A percentile compares a stretch with the other conserved stretches of the same genome.
phyloP scores from a whole-genome alignment of 2,113 vertebrate genomes.

The Blennius ocellaris region DNA sequence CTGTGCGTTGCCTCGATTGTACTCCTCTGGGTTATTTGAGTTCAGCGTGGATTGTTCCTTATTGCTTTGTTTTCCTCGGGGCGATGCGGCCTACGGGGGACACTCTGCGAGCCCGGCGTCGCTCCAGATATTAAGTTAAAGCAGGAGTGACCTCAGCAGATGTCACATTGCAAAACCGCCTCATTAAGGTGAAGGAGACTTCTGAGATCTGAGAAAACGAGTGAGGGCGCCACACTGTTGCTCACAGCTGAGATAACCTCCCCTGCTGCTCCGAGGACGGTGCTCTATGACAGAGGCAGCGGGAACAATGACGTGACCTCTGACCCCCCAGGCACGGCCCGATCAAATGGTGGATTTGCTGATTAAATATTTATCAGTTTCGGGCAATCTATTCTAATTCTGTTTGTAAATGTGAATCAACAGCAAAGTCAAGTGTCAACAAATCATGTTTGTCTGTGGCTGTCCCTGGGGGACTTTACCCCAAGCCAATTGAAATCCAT shows the following conservation, averaged over 20 bases:
- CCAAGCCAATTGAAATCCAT: too few species aligned
- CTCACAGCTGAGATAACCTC: slow-evolving; percentile 80
- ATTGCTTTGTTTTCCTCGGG: slow-evolving; percentile 46
- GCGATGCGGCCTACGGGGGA: slow-evolving; percentile 64
- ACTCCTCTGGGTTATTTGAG: slow-evolving; percentile 61
- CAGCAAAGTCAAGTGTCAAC: background rate
- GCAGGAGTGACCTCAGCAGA: slow-evolving; percentile 65
- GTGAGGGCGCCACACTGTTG: slow-evolving; percentile 36
- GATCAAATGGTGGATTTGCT: slow-evolving; percentile 65
- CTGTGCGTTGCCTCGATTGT: slow-evolving; percentile 12
- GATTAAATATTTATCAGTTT: slow-evolving; percentile 76
- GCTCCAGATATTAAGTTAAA: slow-evolving; percentile 66
- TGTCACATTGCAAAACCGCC: slow-evolving; percentile 73
- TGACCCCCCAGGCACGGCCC: slow-evolving; percentile 68
- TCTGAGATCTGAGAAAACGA: slow-evolving; percentile 29
- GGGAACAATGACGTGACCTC: slow-evolving; percentile 72
- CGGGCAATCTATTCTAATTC: slow-evolving; percentile 53
- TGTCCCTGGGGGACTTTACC: background rate
- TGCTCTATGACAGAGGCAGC: slow-evolving; percentile 75
- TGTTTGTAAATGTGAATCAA: slow-evolving; percentile 26
- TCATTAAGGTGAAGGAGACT: slow-evolving; percentile 29
- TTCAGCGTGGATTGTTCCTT: slow-evolving; percentile 50
- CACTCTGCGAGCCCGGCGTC: slow-evolving; percentile 37
- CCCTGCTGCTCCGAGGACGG: slow-evolving; percentile 70
- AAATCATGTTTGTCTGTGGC: background rate